A percentile compares a stretch with the other conserved stretches of the same genome.
phyloP scores from a whole-genome alignment of 2,113 vertebrate species.

The Chaetura pelagica region DNA sequence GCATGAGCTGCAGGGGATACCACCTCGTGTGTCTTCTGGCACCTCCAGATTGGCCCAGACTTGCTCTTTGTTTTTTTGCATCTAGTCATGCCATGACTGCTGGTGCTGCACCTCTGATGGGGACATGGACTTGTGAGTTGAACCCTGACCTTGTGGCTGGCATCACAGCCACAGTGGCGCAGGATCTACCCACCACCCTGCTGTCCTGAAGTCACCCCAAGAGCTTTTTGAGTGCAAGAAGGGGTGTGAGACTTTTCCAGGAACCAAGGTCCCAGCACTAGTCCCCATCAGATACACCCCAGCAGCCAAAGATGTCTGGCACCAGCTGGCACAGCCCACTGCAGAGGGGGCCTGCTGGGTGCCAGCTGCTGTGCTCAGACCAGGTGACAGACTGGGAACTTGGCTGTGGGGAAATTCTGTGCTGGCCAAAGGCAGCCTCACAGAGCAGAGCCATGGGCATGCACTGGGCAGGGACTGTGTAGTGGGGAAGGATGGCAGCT shows the following conservation, averaged over 20 bases:
- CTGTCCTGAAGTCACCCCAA: neutral
- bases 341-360: no score
- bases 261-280: neutral
- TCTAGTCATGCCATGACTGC: rapidly evolving
- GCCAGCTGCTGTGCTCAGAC: no score
- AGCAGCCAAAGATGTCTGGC: neutral
- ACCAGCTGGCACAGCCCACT: neutral
- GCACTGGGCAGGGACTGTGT: no score
- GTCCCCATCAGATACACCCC: rapidly evolving
- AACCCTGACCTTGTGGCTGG: neutral
- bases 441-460: no score
- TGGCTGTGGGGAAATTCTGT: neutral
- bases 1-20: rapidly evolving
- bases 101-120: rapidly evolving
- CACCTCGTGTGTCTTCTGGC: neutral
- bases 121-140: neutral
- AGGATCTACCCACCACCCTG: no score
- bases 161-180: rapidly evolving
- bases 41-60: neutral
- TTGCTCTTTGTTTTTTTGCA: neutral
- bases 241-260: neutral
- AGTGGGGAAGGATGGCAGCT: neutral
- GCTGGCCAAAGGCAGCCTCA: neutral
- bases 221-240: neutral
- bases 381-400: no score